Evolutionary conservation across 1,140 invertebrate species (phyloP).

Genomic region (Cotesia chilonis): DNA sequence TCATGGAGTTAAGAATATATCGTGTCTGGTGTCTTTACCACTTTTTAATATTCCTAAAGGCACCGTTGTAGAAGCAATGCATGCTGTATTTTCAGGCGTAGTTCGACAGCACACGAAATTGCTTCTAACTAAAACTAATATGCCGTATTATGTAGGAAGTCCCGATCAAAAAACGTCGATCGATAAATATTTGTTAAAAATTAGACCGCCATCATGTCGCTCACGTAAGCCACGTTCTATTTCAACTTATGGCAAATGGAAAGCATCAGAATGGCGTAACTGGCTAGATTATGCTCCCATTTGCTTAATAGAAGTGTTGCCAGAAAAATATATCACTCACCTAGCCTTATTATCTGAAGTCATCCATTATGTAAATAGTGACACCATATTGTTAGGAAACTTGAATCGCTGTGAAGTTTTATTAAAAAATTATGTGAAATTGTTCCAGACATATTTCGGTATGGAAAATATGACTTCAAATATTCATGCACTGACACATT

Average conservation of each 20-base stretch:
- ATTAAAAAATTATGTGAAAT: neutral
- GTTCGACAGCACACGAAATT: neutral
- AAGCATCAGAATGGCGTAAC: neutral
- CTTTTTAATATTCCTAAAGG: too few species aligned
- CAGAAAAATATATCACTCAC: neutral
- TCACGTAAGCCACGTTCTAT: too few species aligned
- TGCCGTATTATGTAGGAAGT: neutral
- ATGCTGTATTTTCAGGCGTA: too few species aligned
- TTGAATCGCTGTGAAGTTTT: neutral
- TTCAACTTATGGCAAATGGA: too few species aligned
- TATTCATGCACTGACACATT: neutral
- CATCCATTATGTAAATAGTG: neutral
- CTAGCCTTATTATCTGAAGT: neutral
- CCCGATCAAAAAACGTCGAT: neutral
- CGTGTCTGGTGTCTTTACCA: neutral
- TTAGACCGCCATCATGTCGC: neutral
- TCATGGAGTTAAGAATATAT: constrained; percentile 3
- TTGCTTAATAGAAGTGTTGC: neutral
- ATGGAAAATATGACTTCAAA: neutral
- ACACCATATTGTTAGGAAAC: too few species aligned
- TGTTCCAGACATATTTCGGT: neutral
- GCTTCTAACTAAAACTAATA: neutral
- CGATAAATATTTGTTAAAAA: neutral
- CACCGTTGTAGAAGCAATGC: too few species aligned
- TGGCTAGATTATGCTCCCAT: neutral